These are phyloP conservation scores for Bombyx huttoni DNA, from an alignment of 2,888 invertebrate species.

Conservation along the genomic window DNA sequence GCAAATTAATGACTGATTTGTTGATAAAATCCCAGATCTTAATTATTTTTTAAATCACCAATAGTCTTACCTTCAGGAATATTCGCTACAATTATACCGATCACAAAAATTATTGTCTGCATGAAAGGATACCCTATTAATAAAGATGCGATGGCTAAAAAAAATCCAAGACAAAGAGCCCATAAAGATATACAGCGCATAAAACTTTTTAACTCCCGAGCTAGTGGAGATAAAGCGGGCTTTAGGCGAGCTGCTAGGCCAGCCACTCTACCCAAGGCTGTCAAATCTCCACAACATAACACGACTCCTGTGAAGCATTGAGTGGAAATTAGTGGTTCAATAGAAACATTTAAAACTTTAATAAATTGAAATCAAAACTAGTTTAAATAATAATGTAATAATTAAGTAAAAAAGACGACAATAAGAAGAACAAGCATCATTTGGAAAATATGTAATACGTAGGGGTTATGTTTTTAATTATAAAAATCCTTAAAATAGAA, in stretches of 20 bases:
- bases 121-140: conserved; percentile 97
- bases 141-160: conserved; percentile 95
- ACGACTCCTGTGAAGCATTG: conserved; percentile 71
- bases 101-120: conserved; percentile 97
- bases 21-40: neutral
- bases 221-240: conserved; percentile 95
- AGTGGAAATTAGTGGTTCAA: neutral
- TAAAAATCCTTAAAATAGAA: no score
- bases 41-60: neutral
- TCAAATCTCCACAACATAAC: conserved; percentile 88
- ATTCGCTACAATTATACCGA: conserved; percentile 97
- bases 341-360: neutral
- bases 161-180: conserved; percentile 89
- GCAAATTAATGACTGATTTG: no score
- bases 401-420: no score
- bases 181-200: conserved; percentile 96
- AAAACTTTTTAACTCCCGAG: conserved; percentile 96
- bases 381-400: no score
- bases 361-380: neutral
- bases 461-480: no score
- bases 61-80: conserved; percentile 86
- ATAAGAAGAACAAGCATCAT: no score
- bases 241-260: conserved; percentile 92
- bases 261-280: conserved; percentile 91
- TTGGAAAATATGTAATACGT: no score